Conservation (phyloP, 2,113 vertebrate genomes). For the Hoplias malabaricus region DNA sequence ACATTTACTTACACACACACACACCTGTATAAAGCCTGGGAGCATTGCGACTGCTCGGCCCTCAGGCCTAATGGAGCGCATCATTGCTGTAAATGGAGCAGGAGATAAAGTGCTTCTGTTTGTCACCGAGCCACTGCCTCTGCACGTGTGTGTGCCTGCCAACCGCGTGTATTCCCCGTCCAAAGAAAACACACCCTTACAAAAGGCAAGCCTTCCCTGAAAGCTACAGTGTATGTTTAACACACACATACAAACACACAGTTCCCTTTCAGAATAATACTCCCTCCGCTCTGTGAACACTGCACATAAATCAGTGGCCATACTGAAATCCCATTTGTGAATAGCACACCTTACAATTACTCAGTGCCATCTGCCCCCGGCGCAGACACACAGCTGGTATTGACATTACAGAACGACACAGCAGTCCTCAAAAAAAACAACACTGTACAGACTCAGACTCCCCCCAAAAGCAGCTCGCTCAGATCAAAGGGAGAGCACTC, state of each 20-base stretch:
- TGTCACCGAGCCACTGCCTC: constrained; percentile 47
- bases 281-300: constrained; percentile 1
- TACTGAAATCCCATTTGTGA: neutral
- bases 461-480: neutral
- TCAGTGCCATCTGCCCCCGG: neutral
- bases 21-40: neutral
- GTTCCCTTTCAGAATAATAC: constrained; percentile 4
- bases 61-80: constrained; percentile 56
- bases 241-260: constrained; percentile 34
- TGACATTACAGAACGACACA: neutral
- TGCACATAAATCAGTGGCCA: constrained; percentile 21
- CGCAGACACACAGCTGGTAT: neutral
- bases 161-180: constrained; percentile 26
- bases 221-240: neutral
- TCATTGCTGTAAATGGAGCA: constrained; percentile 66
- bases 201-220: constrained; percentile 4
- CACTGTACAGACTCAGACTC: neutral
- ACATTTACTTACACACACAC: neutral
- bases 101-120: constrained; percentile 57
- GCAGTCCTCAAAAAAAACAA: neutral
- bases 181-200: constrained; percentile 33
- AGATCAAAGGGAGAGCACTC: neutral
- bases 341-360: neutral
- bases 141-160: constrained; percentile 38
- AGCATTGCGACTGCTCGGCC: neutral